These are phyloP conservation scores for Drosophila engyochracea DNA, from an alignment of 2,888 invertebrate genomes.

Conservation along the genomic window DNA sequence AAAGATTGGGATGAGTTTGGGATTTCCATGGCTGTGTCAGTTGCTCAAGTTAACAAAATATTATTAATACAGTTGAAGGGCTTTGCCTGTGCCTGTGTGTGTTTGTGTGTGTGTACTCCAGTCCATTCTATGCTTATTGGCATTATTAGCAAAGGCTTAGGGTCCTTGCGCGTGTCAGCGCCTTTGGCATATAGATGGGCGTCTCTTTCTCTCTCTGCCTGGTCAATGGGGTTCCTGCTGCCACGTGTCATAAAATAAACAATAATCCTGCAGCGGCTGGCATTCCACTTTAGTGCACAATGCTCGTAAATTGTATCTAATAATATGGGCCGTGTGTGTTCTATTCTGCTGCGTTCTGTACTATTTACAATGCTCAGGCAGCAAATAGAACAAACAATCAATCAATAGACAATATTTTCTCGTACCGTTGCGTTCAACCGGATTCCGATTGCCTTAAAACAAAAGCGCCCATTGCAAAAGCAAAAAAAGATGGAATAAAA, in stretches of 20 bases:
- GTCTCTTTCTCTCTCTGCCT: neutral
- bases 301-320: constrained; percentile 78
- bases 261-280: constrained; percentile 79
- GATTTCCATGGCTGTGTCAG: constrained; percentile 20
- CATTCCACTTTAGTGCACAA: constrained; percentile 77
- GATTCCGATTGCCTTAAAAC: constrained; percentile 80
- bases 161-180: constrained; percentile 73
- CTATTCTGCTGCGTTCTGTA: constrained; percentile 22
- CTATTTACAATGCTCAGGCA: constrained; percentile 50
- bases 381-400: constrained; percentile 79
- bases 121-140: constrained; percentile 63
- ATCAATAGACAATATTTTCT: constrained; percentile 78
- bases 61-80: constrained; percentile 64
- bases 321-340: constrained; percentile 72
- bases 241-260: constrained; percentile 81
- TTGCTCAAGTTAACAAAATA: constrained; percentile 61
- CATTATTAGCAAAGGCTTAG: constrained; percentile 75
- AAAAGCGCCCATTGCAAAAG: constrained; percentile 64
- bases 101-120: neutral
- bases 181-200: constrained; percentile 47
- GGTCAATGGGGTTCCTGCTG: constrained; percentile 22
- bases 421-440: constrained; percentile 62
- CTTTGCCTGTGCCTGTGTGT: constrained; percentile 16
- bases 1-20: constrained; percentile 41
- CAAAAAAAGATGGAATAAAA: constrained; percentile 22